phyloP scores from a whole-genome alignment of 2,888 invertebrate species.

The Drosophila mimica region DNA sequence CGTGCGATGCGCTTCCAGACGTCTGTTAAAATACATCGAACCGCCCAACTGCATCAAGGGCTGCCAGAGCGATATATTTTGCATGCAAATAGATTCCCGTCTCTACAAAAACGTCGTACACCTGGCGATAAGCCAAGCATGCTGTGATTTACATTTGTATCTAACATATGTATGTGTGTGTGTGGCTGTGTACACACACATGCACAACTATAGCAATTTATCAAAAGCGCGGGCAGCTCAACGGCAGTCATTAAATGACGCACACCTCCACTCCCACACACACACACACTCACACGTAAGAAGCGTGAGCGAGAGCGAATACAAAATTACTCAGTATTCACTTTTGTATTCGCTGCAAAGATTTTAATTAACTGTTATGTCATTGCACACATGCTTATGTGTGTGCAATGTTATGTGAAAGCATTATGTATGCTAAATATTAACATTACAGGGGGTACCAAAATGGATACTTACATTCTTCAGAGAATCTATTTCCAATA shows the following conservation, averaged over 20 bases:
- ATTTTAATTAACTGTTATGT: conserved; percentile 65
- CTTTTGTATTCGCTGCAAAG: conserved; percentile 22
- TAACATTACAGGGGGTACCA: not conserved
- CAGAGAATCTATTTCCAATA: not conserved
- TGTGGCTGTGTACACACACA: not conserved
- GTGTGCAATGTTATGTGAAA: not conserved
- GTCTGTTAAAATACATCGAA: conserved; percentile 41
- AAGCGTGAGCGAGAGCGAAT: conserved; percentile 10
- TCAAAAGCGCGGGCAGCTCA: conserved; percentile 49
- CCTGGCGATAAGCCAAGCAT: conserved; percentile 50
- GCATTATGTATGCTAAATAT: not conserved
- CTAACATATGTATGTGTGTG: not conserved
- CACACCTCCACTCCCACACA: conserved; percentile 18
- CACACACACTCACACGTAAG: not conserved
- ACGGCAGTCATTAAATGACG: conserved; percentile 45
- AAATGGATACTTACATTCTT: not conserved
- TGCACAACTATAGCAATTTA: conserved; percentile 28
- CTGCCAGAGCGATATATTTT: not conserved
- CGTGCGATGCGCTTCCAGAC: conserved; percentile 18
- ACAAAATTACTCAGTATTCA: conserved; percentile 1
- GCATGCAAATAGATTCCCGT: not conserved
- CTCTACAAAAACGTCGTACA: conserved; percentile 28
- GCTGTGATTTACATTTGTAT: conserved; percentile 44
- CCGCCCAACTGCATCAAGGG: conserved; percentile 38
- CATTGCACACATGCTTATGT: conserved; percentile 35